Percentiles rank a stretch among this genome's conserved stretches.
phyloP scores from a whole-genome alignment of 2,113 vertebrate genomes.

The Cettia cetti region DNA sequence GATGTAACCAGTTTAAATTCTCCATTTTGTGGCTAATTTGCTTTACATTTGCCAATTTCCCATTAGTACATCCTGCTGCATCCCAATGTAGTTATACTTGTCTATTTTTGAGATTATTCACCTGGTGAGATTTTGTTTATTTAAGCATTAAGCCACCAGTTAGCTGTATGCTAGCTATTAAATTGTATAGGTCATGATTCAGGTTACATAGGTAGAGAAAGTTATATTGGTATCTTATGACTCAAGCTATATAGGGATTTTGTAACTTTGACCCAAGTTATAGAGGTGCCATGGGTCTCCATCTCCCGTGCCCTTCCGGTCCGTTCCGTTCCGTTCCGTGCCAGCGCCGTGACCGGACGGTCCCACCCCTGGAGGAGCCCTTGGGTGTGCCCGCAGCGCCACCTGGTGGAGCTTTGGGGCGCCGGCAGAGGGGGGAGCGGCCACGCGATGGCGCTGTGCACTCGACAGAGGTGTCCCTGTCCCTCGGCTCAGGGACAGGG shows the following conservation, averaged over 20 bases:
- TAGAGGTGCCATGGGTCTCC: too few relatives aligned
- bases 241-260: neutral
- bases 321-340: too few relatives aligned
- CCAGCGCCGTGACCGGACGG: too few relatives aligned
- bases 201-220: neutral
- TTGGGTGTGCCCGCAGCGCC: neutral
- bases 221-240: neutral
- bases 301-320: too few relatives aligned
- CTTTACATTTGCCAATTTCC: neutral
- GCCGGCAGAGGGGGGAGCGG: too few relatives aligned
- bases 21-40: neutral
- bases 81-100: neutral
- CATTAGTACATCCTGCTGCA: neutral
- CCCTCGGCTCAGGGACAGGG: neutral
- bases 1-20: neutral
- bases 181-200: neutral
- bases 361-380: too few relatives aligned
- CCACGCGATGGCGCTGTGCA: neutral
- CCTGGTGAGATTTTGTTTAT: neutral
- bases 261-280: neutral
- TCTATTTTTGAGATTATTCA: neutral
- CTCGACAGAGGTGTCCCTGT: fast-evolving
- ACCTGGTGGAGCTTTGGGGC: fast-evolving
- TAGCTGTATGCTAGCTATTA: neutral
- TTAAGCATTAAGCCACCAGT: neutral